phyloP scores from a whole-genome alignment of 2,113 vertebrate species.

The Galbula dea region DNA sequence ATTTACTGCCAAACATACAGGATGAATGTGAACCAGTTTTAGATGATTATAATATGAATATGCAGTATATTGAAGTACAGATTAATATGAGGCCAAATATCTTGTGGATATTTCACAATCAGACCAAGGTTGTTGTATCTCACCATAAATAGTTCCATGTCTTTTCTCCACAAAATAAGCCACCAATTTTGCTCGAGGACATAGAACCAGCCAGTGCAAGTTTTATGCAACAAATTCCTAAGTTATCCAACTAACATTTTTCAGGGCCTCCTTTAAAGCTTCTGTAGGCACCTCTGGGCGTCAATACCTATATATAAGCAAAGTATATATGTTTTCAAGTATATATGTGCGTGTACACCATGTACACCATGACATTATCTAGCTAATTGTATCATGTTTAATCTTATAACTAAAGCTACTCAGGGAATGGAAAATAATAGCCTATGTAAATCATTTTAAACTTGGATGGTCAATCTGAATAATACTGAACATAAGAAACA shows the following conservation, averaged over 20 bases:
- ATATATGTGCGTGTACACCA: not conserved
- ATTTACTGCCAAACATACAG: not conserved
- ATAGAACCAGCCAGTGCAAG: not conserved
- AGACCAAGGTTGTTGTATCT: not conserved
- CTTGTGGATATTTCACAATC: not conserved
- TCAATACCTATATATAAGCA: not conserved
- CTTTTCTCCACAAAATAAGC: not conserved
- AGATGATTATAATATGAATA: not conserved
- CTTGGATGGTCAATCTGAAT: not conserved
- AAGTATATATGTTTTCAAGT: not conserved
- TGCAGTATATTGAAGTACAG: not conserved
- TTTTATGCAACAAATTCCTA: not conserved
- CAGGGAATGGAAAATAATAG: slow-evolving; percentile 16
- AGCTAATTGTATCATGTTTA: not conserved
- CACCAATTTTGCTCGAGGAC: not conserved
- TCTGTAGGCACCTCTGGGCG: not conserved
- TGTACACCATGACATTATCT: not conserved
- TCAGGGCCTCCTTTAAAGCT: not conserved
- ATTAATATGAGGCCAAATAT: not conserved
- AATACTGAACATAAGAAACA: not conserved
- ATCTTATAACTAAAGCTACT: not conserved
- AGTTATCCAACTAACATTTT: not conserved
- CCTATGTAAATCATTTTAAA: slow-evolving; percentile 36
- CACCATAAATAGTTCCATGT: too few species aligned
- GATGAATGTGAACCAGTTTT: not conserved